Conservation (phyloP, 2,888 invertebrate species). For the Matsumyia berberina region DNA sequence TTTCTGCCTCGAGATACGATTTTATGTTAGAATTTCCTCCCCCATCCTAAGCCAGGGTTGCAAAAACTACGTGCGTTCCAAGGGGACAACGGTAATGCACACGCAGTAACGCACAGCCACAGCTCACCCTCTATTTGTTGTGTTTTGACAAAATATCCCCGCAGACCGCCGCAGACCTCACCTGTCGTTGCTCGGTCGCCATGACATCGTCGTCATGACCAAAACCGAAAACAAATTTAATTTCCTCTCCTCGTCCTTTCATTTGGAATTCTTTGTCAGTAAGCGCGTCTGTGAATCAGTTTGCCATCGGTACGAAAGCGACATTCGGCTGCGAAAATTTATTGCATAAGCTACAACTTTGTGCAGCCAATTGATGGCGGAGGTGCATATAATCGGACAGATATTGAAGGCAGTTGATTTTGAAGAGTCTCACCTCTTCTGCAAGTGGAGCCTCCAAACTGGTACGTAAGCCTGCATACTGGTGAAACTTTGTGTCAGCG, state of each 20-base stretch:
- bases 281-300: constrained; percentile 43
- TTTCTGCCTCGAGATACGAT: constrained; percentile 34
- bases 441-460: constrained; percentile 96
- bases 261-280: constrained; percentile 65
- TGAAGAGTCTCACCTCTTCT: constrained; percentile 92
- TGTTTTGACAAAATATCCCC: constrained; percentile 58
- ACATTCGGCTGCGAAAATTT: constrained; percentile 50
- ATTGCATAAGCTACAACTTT: constrained; percentile 53
- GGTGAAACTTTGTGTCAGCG: neutral
- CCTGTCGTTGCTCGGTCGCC: constrained; percentile 61
- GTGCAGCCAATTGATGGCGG: constrained; percentile 91
- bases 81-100: neutral
- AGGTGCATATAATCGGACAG: constrained; percentile 97
- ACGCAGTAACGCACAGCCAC: neutral
- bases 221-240: constrained; percentile 70
- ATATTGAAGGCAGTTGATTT: constrained; percentile 93
- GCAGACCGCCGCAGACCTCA: too few relatives aligned
- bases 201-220: constrained; percentile 35
- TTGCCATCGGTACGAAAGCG: constrained; percentile 14
- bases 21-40: constrained; percentile 48
- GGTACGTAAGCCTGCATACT: constrained; percentile 87
- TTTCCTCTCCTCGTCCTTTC: constrained; percentile 45
- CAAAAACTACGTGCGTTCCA: constrained; percentile 18
- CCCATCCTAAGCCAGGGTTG: neutral
- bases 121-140: constrained; percentile 61